Evolutionary conservation across 1,140 invertebrate genomes (phyloP).

Genomic region (Philotrypesis tridentata): DNA sequence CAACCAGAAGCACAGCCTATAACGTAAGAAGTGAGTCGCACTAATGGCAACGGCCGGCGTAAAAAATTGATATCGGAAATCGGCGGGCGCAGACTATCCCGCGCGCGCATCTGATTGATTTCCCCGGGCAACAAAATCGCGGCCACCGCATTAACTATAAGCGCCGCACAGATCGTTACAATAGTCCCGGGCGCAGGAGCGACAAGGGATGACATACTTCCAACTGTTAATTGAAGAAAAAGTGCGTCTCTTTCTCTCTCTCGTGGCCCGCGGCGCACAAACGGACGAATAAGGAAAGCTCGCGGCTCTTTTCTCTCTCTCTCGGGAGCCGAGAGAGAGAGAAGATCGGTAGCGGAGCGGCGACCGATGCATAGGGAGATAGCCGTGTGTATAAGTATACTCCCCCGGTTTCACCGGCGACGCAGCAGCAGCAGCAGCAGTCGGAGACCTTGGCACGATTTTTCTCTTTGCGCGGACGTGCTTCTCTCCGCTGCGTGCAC

Average conservation of each 20-base stretch:
- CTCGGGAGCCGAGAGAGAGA: too few species aligned
- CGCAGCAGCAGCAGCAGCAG: background rate
- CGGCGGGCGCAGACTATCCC: background rate
- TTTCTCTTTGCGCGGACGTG: background rate
- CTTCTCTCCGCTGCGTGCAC: background rate
- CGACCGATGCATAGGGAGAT: conserved; percentile 18
- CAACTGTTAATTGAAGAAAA: conserved; percentile 47
- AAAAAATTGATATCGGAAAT: conserved; percentile 25
- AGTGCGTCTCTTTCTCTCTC: conserved; percentile 40
- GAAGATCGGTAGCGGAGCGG: background rate
- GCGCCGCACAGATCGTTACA: conserved; percentile 22
- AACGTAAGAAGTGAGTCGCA: background rate
- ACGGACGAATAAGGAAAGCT: conserved; percentile 48
- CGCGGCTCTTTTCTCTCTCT: conserved; percentile 1
- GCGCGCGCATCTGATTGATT: conserved; percentile 37
- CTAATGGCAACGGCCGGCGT: background rate
- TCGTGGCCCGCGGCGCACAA: conserved; percentile 30
- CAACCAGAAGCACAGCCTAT: too few species aligned
- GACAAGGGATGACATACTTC: conserved; percentile 22
- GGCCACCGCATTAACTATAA: too few species aligned
- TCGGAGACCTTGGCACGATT: conserved; percentile 17
- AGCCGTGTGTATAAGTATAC: background rate
- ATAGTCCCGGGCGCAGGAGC: conserved; percentile 9
- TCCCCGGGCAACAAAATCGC: too few species aligned
- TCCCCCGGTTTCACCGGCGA: too few species aligned